A percentile compares a stretch with the other conserved stretches of the same genome.
These are phyloP conservation scores for Odontomachus brunneus DNA, from an alignment of 1,140 invertebrate species.

Conservation along the genomic window DNA sequence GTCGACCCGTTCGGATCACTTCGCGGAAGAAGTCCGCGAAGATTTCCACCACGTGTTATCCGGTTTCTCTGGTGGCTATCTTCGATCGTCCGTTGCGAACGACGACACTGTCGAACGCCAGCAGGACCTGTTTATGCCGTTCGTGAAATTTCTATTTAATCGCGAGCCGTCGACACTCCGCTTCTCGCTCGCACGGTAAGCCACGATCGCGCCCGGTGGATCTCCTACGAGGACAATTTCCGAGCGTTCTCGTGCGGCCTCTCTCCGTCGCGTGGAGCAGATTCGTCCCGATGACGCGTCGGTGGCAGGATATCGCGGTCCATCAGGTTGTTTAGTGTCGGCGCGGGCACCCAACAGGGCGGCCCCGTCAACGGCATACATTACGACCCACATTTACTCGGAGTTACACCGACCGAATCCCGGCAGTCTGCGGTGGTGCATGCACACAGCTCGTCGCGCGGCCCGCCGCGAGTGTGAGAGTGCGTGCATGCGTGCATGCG, in stretches of 20 bases:
- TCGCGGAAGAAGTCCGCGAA: neutral
- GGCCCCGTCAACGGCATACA: conserved; percentile 81
- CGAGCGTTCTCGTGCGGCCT: conserved; percentile 9
- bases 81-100: conserved; percentile 13
- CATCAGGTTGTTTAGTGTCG: conserved; percentile 83
- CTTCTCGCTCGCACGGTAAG: neutral
- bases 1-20: conserved; percentile 17
- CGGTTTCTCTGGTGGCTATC: neutral
- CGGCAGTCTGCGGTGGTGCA: conserved; percentile 39
- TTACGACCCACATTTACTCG: conserved; percentile 80
- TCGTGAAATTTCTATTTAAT: conserved; percentile 46
- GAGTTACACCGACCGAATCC: conserved; percentile 55
- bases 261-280: conserved; percentile 40
- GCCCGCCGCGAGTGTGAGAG: neutral
- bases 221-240: conserved; percentile 51
- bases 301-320: conserved; percentile 80
- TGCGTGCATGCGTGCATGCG: conserved; percentile 5
- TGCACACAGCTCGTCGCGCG: neutral
- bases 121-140: conserved; percentile 45
- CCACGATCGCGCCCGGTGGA: conserved; percentile 4
- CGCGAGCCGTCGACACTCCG: conserved; percentile 19
- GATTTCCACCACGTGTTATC: conserved; percentile 11
- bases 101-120: conserved; percentile 10
- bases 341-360: conserved; percentile 80
- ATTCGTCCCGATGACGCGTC: conserved; percentile 74